Evolutionary conservation across 2,113 vertebrate species (phyloP).

Genomic region (Neotragus pygmaeus): DNA sequence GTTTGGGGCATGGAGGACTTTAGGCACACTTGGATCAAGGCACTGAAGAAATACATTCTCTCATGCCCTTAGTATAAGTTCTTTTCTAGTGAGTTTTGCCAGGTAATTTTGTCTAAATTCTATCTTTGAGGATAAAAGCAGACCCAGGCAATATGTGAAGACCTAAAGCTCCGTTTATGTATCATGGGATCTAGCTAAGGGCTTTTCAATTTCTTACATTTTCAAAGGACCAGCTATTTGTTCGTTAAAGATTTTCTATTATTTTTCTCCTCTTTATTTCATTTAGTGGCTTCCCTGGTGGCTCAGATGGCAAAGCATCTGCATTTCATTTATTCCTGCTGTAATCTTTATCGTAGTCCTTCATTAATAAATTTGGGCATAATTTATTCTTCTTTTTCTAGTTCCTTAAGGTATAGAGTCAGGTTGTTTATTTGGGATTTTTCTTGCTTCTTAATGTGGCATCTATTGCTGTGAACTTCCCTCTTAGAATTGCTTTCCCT

Average conservation of each 20-base stretch:
- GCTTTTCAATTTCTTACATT: neutral
- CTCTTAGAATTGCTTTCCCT: neutral
- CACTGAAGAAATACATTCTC: neutral
- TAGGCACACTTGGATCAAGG: neutral
- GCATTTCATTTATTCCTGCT: neutral
- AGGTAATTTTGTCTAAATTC: neutral
- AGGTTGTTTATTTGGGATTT: neutral
- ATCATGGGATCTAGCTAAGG: neutral
- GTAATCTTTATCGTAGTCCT: neutral
- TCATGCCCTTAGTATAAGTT: neutral
- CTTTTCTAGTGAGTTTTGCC: neutral
- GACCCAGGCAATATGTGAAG: neutral
- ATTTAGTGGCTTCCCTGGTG: no score
- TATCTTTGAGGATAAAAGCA: neutral
- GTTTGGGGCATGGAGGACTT: neutral
- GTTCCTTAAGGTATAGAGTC: neutral
- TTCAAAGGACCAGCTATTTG: neutral
- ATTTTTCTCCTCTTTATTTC: neutral
- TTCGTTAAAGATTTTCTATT: neutral
- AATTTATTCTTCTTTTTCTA: neutral
- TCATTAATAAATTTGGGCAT: neutral
- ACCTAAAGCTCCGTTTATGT: neutral
- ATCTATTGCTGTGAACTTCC: no score
- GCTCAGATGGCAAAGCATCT: no score
- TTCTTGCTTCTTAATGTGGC: neutral